phyloP scores from a whole-genome alignment of 1,140 invertebrate genomes.

The Eciton burchellii region DNA sequence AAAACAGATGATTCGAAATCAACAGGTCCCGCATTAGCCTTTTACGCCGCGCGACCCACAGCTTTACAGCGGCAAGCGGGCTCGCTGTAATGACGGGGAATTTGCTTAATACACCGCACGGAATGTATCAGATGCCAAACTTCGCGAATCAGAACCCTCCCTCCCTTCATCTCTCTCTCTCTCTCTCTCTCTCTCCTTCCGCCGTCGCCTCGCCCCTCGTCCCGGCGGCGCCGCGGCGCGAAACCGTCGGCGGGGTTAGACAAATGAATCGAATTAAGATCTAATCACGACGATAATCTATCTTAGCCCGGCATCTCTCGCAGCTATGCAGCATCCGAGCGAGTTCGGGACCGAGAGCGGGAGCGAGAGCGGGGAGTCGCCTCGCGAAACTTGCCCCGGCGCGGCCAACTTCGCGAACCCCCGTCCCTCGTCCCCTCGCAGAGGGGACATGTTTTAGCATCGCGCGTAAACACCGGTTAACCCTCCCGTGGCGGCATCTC shows the following conservation, averaged over 20 bases:
- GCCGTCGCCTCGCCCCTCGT: not conserved
- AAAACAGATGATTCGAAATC: conserved; percentile 60
- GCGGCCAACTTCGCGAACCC: not conserved
- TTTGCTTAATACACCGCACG: conserved; percentile 62
- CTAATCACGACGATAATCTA: conserved; percentile 62
- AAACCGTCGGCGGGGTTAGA: conserved; percentile 37
- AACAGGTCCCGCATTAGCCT: conserved; percentile 53
- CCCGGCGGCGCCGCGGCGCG: conserved; percentile 1
- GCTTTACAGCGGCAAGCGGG: conserved; percentile 38
- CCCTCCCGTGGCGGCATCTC: conserved; percentile 33
- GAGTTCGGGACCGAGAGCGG: conserved; percentile 3
- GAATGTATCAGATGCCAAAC: conserved; percentile 59
- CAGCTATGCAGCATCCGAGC: conserved; percentile 52
- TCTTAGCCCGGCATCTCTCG: conserved; percentile 53
- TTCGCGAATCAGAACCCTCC: conserved; percentile 50
- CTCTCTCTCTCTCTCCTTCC: not conserved
- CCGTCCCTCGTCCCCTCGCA: too few relatives aligned
- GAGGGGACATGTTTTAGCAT: not conserved
- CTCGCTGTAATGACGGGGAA: conserved; percentile 59
- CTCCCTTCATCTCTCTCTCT: conserved; percentile 6
- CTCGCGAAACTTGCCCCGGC: conserved; percentile 44
- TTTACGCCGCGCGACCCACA: conserved; percentile 42
- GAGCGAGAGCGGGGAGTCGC: not conserved
- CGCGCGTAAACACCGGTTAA: conserved; percentile 31
- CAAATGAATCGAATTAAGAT: conserved; percentile 62